Conservation (phyloP, 92 coral and sea anemone species). For the Epizoanthus illoricatus region DNA sequence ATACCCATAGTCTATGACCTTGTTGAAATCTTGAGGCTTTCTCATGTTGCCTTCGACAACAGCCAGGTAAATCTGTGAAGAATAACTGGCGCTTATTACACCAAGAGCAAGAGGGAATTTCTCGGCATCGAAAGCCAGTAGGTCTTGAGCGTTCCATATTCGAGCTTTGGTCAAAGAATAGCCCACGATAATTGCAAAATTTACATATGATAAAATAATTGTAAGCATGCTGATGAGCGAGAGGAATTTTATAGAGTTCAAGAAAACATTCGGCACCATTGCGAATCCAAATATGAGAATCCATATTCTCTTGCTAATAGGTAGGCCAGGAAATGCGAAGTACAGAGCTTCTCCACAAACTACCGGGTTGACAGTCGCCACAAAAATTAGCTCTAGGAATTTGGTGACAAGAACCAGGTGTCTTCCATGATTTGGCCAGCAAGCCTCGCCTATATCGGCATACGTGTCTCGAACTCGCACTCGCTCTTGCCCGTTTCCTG, state of each 20-base stretch:
- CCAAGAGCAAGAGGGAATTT: conserved; percentile 68
- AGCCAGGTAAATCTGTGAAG: conserved; percentile 68
- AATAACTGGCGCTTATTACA: conserved; percentile 63
- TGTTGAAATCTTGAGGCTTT: conserved; percentile 65
- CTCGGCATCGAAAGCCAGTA: conserved; percentile 60
- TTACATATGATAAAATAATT: conserved; percentile 60
- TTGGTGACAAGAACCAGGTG: conserved; percentile 61
- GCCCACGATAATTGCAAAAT: conserved; percentile 56
- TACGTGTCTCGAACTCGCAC: conserved; percentile 61
- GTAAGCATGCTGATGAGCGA: conserved; percentile 71
- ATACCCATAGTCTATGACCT: conserved; percentile 58
- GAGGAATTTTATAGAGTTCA: conserved; percentile 63
- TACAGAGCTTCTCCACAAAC: conserved; percentile 71
- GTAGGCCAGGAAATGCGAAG: conserved; percentile 45
- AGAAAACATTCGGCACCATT: conserved; percentile 64
- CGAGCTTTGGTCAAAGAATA: conserved; percentile 50
- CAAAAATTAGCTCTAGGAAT: conserved; percentile 65
- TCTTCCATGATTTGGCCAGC: conserved; percentile 72
- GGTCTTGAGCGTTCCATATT: conserved; percentile 57
- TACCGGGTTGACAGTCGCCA: conserved; percentile 64
- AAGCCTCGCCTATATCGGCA: conserved; percentile 75
- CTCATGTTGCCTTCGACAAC: conserved; percentile 73
- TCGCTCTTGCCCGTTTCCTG: conserved; percentile 30
- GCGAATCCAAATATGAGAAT: conserved; percentile 72
- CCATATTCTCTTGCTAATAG: conserved; percentile 67